Evolutionary conservation across 2,888 invertebrate species (phyloP), one percentile per base, ranked within the genome.

Genomic region (Synanthedon tipuliformis): DNA sequence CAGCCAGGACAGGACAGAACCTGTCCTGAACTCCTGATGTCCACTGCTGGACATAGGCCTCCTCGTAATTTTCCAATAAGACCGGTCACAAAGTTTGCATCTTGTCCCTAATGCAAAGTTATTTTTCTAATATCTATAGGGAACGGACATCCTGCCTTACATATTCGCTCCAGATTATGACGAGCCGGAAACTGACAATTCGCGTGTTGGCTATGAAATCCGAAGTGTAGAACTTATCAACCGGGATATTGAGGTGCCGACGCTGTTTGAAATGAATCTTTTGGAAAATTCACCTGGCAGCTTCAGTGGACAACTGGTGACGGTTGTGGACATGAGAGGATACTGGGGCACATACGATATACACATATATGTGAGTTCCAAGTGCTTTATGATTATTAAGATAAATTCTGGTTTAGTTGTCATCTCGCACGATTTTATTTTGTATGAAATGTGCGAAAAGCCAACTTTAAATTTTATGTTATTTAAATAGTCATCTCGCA

Each of bases 311-410:
- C 79, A 85, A 54, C 70, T 91, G 7, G 71, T 75, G 57, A 81
- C 89, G 0, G 64, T 66, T 0, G 71, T 76, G 61, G 71, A 81
- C 56, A 66, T 92, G 40, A 77, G 69, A 59, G 89, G 88, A 1
- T 89, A 81, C 62, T 91, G 90, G 85, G 92, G 92, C 40, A 81
- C 80, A 1, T 91, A 89, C 67, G 68, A 65, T 11, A 72, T 92
- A 52, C 72, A 73, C 56, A 80, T 92, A 45, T 58, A 68, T 71
- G 91, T 90, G 69, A 72, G 74, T 66, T 59, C 48, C 7, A 49
- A 49, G n/a, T 45, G 15, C 15, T 34, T 34, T 34, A 34, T 10
- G 34, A 10, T 34, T 34, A 2, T 34, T 34, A 8, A 7, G 7
- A 34, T 27, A 27, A 27, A 27, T 27, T 27, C 27, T 27, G 7